Conservation (phyloP, 2,797 vertebrate species). For the Coreius guichenoti region DNA sequence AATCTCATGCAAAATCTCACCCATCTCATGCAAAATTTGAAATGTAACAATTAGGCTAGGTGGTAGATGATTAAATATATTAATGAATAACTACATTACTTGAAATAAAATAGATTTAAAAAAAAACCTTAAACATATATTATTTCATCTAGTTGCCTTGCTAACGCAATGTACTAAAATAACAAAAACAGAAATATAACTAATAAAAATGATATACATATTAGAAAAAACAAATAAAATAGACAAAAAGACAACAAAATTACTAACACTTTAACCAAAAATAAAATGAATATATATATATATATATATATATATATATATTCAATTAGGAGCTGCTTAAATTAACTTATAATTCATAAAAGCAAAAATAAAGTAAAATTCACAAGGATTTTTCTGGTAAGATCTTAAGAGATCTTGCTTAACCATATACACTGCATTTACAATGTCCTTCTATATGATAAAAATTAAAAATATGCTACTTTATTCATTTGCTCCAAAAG, state of each 20-base stretch:
- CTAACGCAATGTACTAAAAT: background rate
- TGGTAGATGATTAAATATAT: background rate
- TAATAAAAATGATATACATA: background rate
- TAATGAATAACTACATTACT: background rate
- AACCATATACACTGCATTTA: background rate
- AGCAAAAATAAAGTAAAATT: background rate
- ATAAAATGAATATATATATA: no score
- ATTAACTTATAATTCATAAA: background rate
- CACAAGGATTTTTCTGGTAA: background rate
- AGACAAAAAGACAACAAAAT: background rate
- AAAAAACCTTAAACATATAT: background rate
- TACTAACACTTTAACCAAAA: background rate
- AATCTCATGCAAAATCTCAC: background rate
- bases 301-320: no score
- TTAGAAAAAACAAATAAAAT: no score
- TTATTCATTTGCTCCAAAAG: slow-evolving; percentile 3
- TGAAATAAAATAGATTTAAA: background rate
- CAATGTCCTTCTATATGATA: background rate
- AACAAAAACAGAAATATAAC: background rate
- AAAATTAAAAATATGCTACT: background rate
- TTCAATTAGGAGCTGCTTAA: background rate
- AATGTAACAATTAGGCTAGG: background rate
- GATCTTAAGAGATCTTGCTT: background rate
- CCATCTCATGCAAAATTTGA: background rate
- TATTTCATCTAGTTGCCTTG: background rate